Base-by-base conservation (phyloP, 2,888 invertebrate species). In the Epicampocera succincta region DNA sequence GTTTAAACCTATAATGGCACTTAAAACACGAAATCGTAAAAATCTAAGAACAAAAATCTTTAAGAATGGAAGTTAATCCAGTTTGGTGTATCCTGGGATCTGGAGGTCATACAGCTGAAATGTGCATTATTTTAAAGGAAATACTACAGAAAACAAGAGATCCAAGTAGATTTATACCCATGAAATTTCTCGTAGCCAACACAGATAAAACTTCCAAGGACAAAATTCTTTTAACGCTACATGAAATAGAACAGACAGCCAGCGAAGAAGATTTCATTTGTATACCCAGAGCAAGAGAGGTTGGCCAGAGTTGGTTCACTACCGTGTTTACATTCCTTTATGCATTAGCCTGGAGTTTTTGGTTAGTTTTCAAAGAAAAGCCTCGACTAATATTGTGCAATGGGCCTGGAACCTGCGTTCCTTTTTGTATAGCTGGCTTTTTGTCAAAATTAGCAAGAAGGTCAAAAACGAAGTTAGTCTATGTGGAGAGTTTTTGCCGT, bases 371-470 rank as follows among this genome's bases (percentile, higher is more conserved):
- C 85, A 92, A 91, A 61, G 93, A 94, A 85, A 93, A 93, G 84
- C 98, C 99, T 0, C 94, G 97, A 90, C 89, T 98, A 85, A 93
- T 98, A 86, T 91, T 98, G 60, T 97, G 96, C 91, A 98, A 99
- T 92, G 99, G 99, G 0, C 99, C 99, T 52, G 99, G 99, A 8
- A 99, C 98, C 6, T 99, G 99, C 90, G 93, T 99, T 79, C 99
- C 99, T 3, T 92, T 98, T 72, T 98, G 98, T 92, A 85, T 95
- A 71, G 93, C 95, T 69, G 95, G 95, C 15, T 96, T 96, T 88
- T 58, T 97, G 0, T 92, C 95, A 84, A 95, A 95, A 90, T 92
- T 94, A 80, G 89, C 94, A 0, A 94, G 93, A 85, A 87, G 96
- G n/a, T 38, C 79, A 0, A 92, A 94, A 85, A 93, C 94, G 76